Conservation (phyloP, 2,888 invertebrate species). For the Netelia fuscicornis region DNA sequence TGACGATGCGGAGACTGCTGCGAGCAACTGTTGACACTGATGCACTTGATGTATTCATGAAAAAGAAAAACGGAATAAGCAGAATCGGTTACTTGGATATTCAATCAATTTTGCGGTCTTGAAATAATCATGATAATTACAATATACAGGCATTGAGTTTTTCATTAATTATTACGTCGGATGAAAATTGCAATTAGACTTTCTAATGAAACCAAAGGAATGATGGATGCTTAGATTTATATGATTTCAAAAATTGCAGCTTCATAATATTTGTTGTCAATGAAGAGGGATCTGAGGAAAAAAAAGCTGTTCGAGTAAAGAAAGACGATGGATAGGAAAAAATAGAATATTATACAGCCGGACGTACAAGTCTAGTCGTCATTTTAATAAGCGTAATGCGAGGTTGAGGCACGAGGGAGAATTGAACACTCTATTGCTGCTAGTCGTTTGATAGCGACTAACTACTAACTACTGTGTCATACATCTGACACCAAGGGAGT, state of each 20-base stretch:
- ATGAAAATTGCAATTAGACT: too few species aligned
- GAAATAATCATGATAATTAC: neutral
- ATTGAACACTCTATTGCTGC: constrained; percentile 37
- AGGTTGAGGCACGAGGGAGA: constrained; percentile 59
- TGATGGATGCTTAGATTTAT: too few species aligned
- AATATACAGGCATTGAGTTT: neutral
- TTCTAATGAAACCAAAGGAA: too few species aligned
- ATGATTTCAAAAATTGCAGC: neutral
- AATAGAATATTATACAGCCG: constrained; percentile 39
- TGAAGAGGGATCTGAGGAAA: constrained; percentile 25
- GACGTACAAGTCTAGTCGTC: constrained; percentile 60
- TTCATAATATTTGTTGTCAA: neutral
- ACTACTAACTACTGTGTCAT: constrained; percentile 7
- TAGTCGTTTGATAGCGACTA: constrained; percentile 18
- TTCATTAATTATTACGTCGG: neutral
- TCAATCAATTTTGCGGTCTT: neutral
- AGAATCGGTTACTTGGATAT: neutral
- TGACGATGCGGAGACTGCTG: constrained; percentile 21
- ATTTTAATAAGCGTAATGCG: constrained; percentile 66
- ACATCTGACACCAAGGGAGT: constrained; percentile 34
- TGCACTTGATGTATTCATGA: constrained; percentile 51
- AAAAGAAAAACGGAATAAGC: constrained; percentile 13
- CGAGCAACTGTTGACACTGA: constrained; percentile 17
- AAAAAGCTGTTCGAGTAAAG: constrained; percentile 10
- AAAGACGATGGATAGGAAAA: constrained; percentile 3